phyloP scores from a whole-genome alignment of 1,140 invertebrate genomes.

The Caenorhabditis brenneri region DNA sequence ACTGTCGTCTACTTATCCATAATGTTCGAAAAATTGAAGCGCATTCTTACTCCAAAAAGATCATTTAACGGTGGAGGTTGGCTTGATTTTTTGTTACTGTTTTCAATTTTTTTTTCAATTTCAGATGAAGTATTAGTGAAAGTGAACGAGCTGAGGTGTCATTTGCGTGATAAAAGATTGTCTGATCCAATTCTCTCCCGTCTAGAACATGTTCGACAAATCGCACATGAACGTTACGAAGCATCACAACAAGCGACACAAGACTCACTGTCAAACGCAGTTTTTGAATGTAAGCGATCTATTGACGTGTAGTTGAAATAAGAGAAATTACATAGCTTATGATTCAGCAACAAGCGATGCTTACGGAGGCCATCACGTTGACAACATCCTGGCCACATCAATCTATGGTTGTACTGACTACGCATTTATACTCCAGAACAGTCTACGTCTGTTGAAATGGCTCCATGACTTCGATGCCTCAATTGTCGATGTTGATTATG shows the following conservation, averaged over 20 bases:
- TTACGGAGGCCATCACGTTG: neutral
- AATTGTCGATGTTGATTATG: neutral
- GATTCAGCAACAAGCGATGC: slow-evolving; percentile 8
- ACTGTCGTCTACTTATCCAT: neutral
- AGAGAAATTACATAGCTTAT: no score
- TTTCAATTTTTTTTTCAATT: neutral
- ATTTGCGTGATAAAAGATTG: neutral
- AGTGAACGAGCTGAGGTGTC: neutral
- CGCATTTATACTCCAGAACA: neutral
- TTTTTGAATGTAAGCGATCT: neutral
- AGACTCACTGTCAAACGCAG: slow-evolving; percentile 3
- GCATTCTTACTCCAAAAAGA: neutral
- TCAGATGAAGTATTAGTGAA: neutral
- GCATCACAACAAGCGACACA: neutral
- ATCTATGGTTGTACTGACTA: slow-evolving; percentile 30
- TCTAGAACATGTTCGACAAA: neutral
- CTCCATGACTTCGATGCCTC: slow-evolving; percentile 1
- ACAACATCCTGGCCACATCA: neutral
- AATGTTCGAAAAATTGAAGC: slow-evolving; percentile 8
- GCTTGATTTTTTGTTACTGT: neutral
- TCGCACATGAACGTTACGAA: neutral
- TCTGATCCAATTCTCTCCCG: neutral
- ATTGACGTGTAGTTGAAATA: neutral
- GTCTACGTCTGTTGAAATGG: slow-evolving; percentile 3
- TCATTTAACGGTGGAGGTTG: neutral